A percentile compares a stretch with the other conserved stretches of the same genome.
These are phyloP conservation scores for Halictus ligatus DNA, from an alignment of 2,888 invertebrate genomes.

Conservation along the genomic window DNA sequence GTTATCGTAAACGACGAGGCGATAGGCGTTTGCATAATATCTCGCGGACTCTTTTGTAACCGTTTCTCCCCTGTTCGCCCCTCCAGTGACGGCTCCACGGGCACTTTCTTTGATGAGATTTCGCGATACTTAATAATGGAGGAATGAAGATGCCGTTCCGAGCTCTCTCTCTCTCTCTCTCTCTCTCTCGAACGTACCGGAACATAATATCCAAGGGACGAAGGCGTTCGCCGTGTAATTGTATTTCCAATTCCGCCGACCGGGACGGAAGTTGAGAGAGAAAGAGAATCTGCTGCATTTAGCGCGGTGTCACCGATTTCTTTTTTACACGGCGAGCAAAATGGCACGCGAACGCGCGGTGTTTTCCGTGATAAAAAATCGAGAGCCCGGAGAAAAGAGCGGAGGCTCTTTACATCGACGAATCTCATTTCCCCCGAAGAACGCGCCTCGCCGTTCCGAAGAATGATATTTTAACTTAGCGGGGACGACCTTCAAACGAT, in stretches of 20 bases:
- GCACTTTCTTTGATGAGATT: conserved; percentile 43
- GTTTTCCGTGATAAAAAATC: background rate
- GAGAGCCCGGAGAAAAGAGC: background rate
- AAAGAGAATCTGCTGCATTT: background rate
- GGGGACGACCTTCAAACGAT: background rate
- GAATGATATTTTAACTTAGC: background rate
- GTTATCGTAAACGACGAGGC: conserved; percentile 35
- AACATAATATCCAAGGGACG: conserved; percentile 9
- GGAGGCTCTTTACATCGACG: background rate
- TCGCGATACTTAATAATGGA: conserved; percentile 33
- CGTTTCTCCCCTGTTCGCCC: background rate
- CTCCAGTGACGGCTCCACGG: background rate
- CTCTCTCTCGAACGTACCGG: background rate
- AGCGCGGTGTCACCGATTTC: background rate
- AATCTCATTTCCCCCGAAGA: background rate
- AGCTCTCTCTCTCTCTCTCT: background rate
- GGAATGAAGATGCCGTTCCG: conserved; percentile 19
- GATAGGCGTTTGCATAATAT: conserved; percentile 35
- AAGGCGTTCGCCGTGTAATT: background rate
- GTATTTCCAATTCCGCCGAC: background rate
- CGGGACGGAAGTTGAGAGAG: background rate
- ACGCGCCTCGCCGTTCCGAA: background rate
- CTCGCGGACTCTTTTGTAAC: conserved; percentile 20
- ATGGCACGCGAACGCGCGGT: background rate
- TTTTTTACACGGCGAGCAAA: background rate